A percentile compares a stretch with the other conserved stretches of the same genome.
Evolutionary conservation across 2,113 vertebrate species (phyloP).

Genomic region (Zosterops pallidus): DNA sequence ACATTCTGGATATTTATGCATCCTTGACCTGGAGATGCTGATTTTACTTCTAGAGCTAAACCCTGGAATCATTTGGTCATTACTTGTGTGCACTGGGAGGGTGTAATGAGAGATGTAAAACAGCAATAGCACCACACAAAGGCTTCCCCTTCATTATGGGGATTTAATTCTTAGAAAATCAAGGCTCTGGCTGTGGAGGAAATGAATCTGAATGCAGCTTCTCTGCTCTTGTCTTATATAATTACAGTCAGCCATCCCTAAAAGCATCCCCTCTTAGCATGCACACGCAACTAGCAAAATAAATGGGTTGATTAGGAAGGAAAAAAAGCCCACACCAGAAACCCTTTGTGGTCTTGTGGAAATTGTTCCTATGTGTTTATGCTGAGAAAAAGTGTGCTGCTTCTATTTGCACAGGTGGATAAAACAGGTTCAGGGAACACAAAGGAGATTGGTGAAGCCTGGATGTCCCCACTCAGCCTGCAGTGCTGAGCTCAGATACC

Average conservation of each 20-base stretch:
- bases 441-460: background rate
- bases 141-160: constrained; percentile 5
- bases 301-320: background rate
- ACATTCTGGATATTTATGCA: constrained; percentile 1
- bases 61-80: background rate
- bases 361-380: background rate
- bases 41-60: constrained; percentile 17
- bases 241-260: constrained; percentile 50
- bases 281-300: background rate
- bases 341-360: background rate
- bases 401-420: background rate
- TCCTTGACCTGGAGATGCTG: background rate
- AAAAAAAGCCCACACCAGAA: background rate
- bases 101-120: constrained; percentile 1
- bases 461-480: background rate
- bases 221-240: constrained; percentile 37
- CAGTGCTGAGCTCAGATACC: background rate
- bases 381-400: background rate
- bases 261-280: constrained; percentile 16
- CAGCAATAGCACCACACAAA: background rate
- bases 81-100: background rate
- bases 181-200: constrained; percentile 25
- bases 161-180: constrained; percentile 37
- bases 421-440: background rate
- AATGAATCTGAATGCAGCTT: constrained; percentile 21